These are phyloP conservation scores for Dryas iulia DNA, from an alignment of 1,140 invertebrate species.

Conservation along the genomic window DNA sequence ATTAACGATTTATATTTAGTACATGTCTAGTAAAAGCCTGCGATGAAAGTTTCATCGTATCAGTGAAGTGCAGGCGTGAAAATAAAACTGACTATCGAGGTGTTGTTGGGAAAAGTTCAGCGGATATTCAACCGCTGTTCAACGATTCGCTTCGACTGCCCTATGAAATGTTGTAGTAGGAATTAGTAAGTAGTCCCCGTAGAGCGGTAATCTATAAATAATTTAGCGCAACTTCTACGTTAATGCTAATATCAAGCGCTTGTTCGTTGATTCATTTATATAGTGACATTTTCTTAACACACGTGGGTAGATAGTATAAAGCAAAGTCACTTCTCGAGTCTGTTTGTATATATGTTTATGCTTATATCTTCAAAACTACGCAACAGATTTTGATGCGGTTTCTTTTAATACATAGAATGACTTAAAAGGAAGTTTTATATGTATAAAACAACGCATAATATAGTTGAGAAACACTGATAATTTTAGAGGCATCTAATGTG, in stretches of 20 bases:
- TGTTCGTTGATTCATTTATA: neutral
- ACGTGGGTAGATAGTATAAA: too few relatives aligned
- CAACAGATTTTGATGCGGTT: too few relatives aligned
- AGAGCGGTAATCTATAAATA: neutral
- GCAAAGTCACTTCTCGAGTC: too few relatives aligned
- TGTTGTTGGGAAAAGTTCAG: slow-evolving; percentile 14
- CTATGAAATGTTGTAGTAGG: neutral
- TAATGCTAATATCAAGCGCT: neutral
- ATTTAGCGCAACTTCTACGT: neutral
- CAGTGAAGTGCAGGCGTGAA: slow-evolving; percentile 66
- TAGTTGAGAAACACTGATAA: too few relatives aligned
- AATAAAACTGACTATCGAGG: slow-evolving; percentile 53
- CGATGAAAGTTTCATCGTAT: slow-evolving; percentile 71
- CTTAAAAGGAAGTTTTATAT: too few relatives aligned
- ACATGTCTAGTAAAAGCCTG: slow-evolving; percentile 47
- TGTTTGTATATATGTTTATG: too few relatives aligned
- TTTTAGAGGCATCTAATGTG: too few relatives aligned
- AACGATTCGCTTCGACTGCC: slow-evolving; percentile 10
- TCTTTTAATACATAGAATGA: too few relatives aligned
- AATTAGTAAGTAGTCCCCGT: neutral
- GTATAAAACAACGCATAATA: too few relatives aligned
- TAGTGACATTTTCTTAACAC: too few relatives aligned
- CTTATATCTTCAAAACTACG: too few relatives aligned
- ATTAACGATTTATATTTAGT: slow-evolving; percentile 26
- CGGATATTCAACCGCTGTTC: slow-evolving; percentile 16